Conservation (phyloP, 2,888 invertebrate species). For the Steinernema scapterisci region DNA sequence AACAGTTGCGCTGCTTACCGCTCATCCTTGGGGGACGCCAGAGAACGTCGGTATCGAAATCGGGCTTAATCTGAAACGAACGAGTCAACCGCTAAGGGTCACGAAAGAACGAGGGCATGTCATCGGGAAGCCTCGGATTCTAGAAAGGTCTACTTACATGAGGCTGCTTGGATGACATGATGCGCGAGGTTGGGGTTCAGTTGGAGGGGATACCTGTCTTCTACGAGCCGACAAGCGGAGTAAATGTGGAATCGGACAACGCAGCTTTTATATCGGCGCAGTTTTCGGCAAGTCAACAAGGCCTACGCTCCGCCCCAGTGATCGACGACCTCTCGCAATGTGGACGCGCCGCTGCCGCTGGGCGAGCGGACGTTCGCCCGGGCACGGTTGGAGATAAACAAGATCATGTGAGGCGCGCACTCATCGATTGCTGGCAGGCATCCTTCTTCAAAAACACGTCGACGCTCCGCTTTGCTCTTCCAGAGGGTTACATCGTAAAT, state of each 20-base stretch:
- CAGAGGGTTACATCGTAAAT: too few relatives aligned
- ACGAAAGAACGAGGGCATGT: background rate
- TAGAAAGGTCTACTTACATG: background rate
- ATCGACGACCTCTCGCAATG: conserved; percentile 17
- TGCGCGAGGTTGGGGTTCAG: background rate
- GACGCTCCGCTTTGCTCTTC: background rate
- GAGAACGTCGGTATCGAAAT: conserved; percentile 40
- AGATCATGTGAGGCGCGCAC: conserved; percentile 27
- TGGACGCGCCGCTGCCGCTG: conserved; percentile 1
- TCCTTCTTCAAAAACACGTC: conserved; percentile 22
- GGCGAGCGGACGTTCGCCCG: background rate
- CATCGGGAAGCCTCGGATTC: background rate
- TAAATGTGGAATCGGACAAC: background rate
- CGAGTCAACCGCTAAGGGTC: background rate
- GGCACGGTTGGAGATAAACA: conserved; percentile 20
- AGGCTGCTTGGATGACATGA: conserved; percentile 28
- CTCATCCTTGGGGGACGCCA: conserved; percentile 39
- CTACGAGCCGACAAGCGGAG: background rate
- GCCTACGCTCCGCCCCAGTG: conserved; percentile 20
- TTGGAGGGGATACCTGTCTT: conserved; percentile 1
- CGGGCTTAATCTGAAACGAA: conserved; percentile 37
- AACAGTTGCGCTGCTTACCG: background rate
- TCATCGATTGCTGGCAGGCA: conserved; percentile 21
- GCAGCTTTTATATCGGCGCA: conserved; percentile 6
- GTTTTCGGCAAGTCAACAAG: too few relatives aligned